Conservation (phyloP, 2,797 vertebrate genomes). For the Scarus forsteni region DNA sequence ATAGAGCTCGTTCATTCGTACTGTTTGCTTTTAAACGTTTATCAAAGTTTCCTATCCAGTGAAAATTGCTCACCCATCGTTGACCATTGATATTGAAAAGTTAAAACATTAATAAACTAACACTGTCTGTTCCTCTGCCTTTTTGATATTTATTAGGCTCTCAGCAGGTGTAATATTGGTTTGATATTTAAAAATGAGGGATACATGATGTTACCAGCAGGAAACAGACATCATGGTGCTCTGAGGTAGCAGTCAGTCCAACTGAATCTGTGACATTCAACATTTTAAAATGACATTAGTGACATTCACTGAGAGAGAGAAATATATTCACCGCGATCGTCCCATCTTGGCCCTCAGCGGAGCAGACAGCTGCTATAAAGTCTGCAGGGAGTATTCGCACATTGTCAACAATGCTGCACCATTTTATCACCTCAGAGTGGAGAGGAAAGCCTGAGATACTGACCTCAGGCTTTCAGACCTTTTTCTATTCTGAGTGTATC, state of each 20-base stretch:
- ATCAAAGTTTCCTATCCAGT: no score
- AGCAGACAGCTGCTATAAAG: neutral
- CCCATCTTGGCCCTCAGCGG: neutral
- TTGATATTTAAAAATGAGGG: conserved; percentile 39
- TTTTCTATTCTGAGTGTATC: conserved; percentile 53
- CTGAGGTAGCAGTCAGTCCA: conserved; percentile 55
- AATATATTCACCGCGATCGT: neutral
- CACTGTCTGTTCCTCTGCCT: conserved; percentile 5
- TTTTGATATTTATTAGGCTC: conserved; percentile 55
- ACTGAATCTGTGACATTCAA: conserved; percentile 73
- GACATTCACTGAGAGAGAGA: conserved; percentile 62
- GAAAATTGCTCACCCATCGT: neutral
- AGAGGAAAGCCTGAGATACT: conserved; percentile 41
- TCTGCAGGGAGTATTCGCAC: neutral
- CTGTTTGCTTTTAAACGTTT: no score
- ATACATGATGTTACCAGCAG: conserved; percentile 42
- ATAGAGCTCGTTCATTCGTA: no score
- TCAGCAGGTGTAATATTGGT: conserved; percentile 26
- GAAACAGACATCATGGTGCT: conserved; percentile 56
- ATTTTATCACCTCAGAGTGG: neutral
- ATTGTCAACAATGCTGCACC: neutral
- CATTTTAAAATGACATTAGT: conserved; percentile 72
- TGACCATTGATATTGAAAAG: neutral
- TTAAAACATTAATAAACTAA: neutral
- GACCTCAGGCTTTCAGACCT: conserved; percentile 29